Base-by-base conservation (phyloP, 2,888 invertebrate genomes). In the Steinernema scapterisci region DNA sequence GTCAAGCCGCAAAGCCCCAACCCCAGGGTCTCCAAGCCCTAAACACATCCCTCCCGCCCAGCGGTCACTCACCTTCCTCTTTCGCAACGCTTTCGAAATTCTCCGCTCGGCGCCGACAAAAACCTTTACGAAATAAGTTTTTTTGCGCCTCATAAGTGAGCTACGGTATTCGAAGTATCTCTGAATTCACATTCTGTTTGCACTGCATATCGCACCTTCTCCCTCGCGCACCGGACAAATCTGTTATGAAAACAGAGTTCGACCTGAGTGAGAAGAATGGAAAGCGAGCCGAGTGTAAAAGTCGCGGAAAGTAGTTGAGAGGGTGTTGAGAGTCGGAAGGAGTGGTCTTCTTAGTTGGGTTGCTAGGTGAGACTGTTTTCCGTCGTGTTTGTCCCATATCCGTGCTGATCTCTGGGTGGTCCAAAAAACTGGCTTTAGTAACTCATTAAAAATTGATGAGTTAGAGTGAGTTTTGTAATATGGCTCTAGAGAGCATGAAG, bases 211-310 rank as follows among this genome's bases (percentile, higher is more conserved):
- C 63, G 63, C 63, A 38, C 16, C 63, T 63, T 21, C 54, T 6
- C 21, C 23, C 31, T n/a, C 63, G 63, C 16, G 9, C 38, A 9
- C 38, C 38, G 38, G 38, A 38, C 63, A 63, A 63, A 63, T 63
- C 63, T 63, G 63, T 63, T 63, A 27, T 63, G 63, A 63, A 63
- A 63, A 63, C 63, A 63, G 54, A 54, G 21, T 54, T 51, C 11
- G 51, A 6, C 11, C n/a, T n/a, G 11, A 51, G 23, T 25, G 54
- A 54, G 54, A 31, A 63, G 63, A 63, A 63, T 63, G 19, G 13
- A 48, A n/a, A 19, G 5, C 48, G 48, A 19, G 11, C 6, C 16
- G 11, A 11, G 63, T 63, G 63, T 63, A 5, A 16, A 44, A 44
- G 45, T 44, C 23, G 54, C 63, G 63, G 31, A 13, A 63, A 63